Conservation (phyloP, 2,113 vertebrate species). For the Protobothrops flavoviridis region DNA sequence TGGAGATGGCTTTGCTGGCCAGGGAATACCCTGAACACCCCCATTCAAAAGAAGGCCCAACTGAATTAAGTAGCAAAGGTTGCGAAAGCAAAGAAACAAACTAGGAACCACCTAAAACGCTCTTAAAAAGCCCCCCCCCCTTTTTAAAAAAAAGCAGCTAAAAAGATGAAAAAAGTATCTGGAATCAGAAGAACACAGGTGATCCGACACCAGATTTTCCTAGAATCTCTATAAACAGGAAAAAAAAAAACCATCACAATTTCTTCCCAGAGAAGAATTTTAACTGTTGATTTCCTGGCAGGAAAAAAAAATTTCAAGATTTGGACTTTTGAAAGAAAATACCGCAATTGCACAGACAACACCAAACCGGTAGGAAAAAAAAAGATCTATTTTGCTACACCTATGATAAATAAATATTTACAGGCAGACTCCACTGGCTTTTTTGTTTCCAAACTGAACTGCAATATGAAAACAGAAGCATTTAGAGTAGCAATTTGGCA, state of each 20-base stretch:
- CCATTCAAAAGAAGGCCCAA: no score
- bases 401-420: not conserved
- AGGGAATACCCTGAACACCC: not conserved
- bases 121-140: accelerated
- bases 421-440: not conserved
- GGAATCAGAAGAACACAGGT: not conserved
- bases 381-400: not conserved
- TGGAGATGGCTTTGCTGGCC: accelerated
- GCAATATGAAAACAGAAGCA: not conserved
- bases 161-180: not conserved
- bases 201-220: not conserved
- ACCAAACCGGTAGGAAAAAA: not conserved
- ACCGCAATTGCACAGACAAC: not conserved
- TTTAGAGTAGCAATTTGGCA: not conserved
- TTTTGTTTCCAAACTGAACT: not conserved
- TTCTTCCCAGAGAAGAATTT: not conserved
- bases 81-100: not conserved
- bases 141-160: not conserved
- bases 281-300: not conserved
- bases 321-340: not conserved
- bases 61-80: slow-evolving; percentile 24
- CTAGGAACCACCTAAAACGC: not conserved
- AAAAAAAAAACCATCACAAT: not conserved
- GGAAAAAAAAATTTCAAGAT: not conserved
- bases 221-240: not conserved